Conservation (phyloP, 2,888 invertebrate species). For the Tenthredo amoena region DNA sequence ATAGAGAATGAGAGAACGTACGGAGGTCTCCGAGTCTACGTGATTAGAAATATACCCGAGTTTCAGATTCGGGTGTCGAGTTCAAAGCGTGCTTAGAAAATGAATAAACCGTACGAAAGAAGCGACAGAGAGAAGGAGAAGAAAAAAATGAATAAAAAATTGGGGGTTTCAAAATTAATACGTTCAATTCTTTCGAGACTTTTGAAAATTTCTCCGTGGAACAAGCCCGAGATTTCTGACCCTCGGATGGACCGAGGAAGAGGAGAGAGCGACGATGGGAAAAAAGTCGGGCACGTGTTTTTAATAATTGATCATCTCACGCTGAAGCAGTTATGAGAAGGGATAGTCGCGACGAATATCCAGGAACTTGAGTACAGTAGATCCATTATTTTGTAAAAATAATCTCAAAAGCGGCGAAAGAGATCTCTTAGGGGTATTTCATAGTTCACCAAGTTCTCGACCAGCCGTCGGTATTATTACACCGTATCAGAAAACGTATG, state of each 20-base stretch:
- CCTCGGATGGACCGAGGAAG: conserved; percentile 17
- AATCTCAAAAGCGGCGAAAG: conserved; percentile 39
- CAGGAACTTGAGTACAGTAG: conserved; percentile 71
- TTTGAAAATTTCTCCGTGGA: not conserved
- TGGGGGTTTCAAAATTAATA: too few relatives aligned
- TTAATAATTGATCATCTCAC: conserved; percentile 75
- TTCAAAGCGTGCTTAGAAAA: conserved; percentile 10
- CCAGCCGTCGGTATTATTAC: not conserved
- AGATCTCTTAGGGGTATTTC: not conserved
- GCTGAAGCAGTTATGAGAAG: conserved; percentile 69
- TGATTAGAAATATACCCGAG: conserved; percentile 31
- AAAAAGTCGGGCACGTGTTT: conserved; percentile 66
- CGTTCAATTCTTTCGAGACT: not conserved
- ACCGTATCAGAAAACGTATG: not conserved
- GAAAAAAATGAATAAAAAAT: not conserved
- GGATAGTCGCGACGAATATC: conserved; percentile 60
- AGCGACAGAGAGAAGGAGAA: not conserved
- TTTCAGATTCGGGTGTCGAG: not conserved
- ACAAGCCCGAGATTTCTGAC: not conserved
- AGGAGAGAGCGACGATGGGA: not conserved
- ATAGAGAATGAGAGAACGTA: not conserved
- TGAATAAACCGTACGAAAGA: not conserved
- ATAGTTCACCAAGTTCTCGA: not conserved
- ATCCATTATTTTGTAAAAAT: conserved; percentile 66
- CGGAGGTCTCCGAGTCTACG: conserved; percentile 10